Percentiles rank a stretch among this genome's conserved stretches.
phyloP scores from a whole-genome alignment of 1,140 invertebrate genomes.

The Pomacea maculata region DNA sequence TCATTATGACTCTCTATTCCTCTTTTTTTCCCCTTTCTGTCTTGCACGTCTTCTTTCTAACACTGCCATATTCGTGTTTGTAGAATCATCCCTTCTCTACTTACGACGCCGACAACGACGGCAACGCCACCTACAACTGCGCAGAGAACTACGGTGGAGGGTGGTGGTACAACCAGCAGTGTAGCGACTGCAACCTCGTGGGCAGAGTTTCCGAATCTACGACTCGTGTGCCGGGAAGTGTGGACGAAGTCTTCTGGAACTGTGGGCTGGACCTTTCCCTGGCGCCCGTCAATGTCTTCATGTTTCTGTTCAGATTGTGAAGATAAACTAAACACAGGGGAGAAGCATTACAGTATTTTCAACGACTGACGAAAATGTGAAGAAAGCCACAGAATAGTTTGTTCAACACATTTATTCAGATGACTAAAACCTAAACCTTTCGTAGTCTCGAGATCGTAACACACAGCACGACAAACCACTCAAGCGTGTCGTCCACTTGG shows the following conservation, averaged over 20 bases:
- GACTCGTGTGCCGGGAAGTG: neutral
- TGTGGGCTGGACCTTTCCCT: slow-evolving; percentile 5
- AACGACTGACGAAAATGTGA: too few relatives aligned
- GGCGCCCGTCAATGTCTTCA: neutral
- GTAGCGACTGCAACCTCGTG: slow-evolving; percentile 21
- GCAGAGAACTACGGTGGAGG: slow-evolving; percentile 9
- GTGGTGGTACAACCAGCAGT: slow-evolving; percentile 15
- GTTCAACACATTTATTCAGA: too few relatives aligned
- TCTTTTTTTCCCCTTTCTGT: too few relatives aligned
- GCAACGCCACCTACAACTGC: slow-evolving; percentile 19
- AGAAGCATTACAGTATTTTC: too few relatives aligned
- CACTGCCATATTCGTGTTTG: neutral
- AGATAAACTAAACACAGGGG: neutral
- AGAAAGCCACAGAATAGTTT: too few relatives aligned
- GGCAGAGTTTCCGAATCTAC: neutral
- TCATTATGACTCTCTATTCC: too few relatives aligned
- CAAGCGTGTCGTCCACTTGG: too few relatives aligned
- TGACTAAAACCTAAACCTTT: too few relatives aligned
- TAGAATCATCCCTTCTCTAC: slow-evolving; percentile 20
- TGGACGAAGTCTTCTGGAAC: slow-evolving; percentile 15
- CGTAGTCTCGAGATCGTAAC: too few relatives aligned
- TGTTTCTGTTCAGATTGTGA: slow-evolving; percentile 12
- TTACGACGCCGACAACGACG: slow-evolving; percentile 29
- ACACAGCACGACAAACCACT: too few relatives aligned
- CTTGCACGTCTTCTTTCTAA: too few relatives aligned